A percentile compares a stretch with the other conserved stretches of the same genome.
phyloP scores from a whole-genome alignment of 2,797 vertebrate species.

The Microctenopoma steveboyesi region DNA sequence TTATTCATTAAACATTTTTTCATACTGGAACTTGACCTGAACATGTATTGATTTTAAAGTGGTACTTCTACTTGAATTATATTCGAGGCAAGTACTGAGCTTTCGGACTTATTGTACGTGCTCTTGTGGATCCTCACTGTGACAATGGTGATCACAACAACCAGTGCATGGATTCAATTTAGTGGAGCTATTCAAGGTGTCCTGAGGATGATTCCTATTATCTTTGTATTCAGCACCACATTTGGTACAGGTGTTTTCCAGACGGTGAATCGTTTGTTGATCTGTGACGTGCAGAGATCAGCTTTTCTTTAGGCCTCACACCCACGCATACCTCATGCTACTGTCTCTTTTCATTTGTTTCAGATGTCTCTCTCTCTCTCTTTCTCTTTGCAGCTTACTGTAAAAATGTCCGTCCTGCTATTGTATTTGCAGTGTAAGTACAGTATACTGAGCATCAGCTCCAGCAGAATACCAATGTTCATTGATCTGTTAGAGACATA shows the following conservation, averaged over 20 bases:
- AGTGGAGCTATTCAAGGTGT: neutral
- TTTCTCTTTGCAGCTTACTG: neutral
- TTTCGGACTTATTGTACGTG: too few species aligned
- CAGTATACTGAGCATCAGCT: constrained; percentile 15
- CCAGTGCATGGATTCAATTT: neutral
- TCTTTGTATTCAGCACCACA: neutral
- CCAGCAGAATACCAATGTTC: constrained; percentile 62
- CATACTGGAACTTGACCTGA: too few species aligned
- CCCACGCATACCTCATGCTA: constrained; percentile 8
- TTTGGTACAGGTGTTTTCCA: neutral
- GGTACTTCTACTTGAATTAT: too few species aligned
- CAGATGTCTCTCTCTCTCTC: constrained; percentile 6
- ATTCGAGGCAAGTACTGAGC: too few species aligned
- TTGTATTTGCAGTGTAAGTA: neutral
- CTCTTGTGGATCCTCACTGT: too few species aligned
- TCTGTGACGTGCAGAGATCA: neutral
- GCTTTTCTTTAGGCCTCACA: constrained; percentile 2
- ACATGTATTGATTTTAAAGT: too few species aligned
- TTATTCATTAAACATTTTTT: too few species aligned
- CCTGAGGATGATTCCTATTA: neutral
- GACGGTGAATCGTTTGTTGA: neutral
- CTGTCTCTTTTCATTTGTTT: neutral
- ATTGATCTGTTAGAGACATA: constrained; percentile 65
- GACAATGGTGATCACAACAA: too few species aligned
- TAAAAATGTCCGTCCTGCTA: constrained; percentile 17